phyloP scores from a whole-genome alignment of 2,797 vertebrate genomes.

The Chaunax sp. region DNA sequence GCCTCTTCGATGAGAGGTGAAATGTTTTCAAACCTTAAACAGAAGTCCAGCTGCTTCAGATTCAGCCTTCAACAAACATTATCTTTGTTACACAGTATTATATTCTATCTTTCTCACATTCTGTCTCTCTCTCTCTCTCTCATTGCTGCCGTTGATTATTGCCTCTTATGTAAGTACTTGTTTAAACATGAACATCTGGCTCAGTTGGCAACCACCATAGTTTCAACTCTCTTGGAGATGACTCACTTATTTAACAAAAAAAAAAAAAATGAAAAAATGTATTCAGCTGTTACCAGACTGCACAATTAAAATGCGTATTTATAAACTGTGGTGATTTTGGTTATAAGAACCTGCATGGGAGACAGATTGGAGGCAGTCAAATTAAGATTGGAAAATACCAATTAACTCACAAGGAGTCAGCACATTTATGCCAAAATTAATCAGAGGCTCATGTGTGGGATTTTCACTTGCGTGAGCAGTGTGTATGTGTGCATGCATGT shows the following conservation, averaged over 20 bases:
- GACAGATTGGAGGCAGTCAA: constrained; percentile 47
- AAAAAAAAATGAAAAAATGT: constrained; percentile 14
- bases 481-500: neutral
- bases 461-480: constrained; percentile 2
- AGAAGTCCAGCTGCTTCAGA: no score
- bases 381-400: constrained; percentile 56
- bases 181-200: constrained; percentile 63
- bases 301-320: constrained; percentile 25
- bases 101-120: neutral
- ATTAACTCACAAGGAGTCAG: constrained; percentile 50
- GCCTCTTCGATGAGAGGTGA: no score
- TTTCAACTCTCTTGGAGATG: constrained; percentile 23
- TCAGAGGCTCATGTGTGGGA: constrained; percentile 25
- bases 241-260: constrained; percentile 31
- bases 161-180: constrained; percentile 47
- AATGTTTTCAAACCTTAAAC: no score
- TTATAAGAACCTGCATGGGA: no score
- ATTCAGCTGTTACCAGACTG: constrained; percentile 24
- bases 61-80: no score
- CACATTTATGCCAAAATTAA: constrained; percentile 46
- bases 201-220: constrained; percentile 42
- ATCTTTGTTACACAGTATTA: no score
- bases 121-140: neutral
- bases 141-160: constrained; percentile 9
- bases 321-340: neutral